A percentile compares a stretch with the other conserved stretches of the same genome.
These are phyloP conservation scores for Echiichthys vipera DNA, from an alignment of 2,797 vertebrate genomes.

Conservation along the genomic window DNA sequence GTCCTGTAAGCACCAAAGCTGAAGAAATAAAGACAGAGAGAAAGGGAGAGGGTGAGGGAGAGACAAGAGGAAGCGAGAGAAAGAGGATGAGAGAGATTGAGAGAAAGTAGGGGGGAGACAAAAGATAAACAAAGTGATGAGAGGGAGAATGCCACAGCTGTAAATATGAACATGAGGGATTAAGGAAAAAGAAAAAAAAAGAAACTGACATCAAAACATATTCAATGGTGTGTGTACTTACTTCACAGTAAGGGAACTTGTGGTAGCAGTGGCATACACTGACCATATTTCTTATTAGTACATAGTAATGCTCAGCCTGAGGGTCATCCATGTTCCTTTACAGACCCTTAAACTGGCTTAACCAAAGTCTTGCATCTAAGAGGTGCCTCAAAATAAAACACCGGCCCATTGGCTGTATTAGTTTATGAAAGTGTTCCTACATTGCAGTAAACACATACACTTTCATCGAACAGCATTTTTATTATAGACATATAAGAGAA, in stretches of 20 bases:
- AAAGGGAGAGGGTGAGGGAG: neutral
- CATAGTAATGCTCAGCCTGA: neutral
- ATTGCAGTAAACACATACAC: slow-evolving; percentile 45
- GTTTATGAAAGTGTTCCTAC: slow-evolving; percentile 22
- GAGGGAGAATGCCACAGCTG: slow-evolving; percentile 75
- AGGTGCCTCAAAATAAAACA: slow-evolving; percentile 5
- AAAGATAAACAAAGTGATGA: slow-evolving; percentile 10
- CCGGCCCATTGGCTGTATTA: slow-evolving; percentile 2
- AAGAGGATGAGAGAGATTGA: neutral
- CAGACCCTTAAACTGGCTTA: neutral
- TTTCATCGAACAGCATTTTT: slow-evolving; percentile 53
- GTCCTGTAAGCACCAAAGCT: slow-evolving; percentile 88
- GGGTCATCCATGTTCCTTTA: neutral
- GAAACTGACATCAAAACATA: slow-evolving; percentile 41
- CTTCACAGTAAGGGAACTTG: slow-evolving; percentile 66
- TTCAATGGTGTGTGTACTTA: slow-evolving; percentile 15
- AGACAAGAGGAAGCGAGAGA: neutral
- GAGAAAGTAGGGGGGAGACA: neutral
- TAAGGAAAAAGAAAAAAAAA: slow-evolving; percentile 24
- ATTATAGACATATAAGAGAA: slow-evolving; percentile 37
- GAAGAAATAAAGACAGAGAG: slow-evolving; percentile 65
- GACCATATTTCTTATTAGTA: neutral
- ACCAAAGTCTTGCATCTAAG: slow-evolving; percentile 1
- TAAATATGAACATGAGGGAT: slow-evolving; percentile 81
- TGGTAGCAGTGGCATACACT: neutral